A percentile compares a stretch with the other conserved stretches of the same genome.
Evolutionary conservation across 2,888 invertebrate species (phyloP).

Genomic region (Cephus sareptanus): DNA sequence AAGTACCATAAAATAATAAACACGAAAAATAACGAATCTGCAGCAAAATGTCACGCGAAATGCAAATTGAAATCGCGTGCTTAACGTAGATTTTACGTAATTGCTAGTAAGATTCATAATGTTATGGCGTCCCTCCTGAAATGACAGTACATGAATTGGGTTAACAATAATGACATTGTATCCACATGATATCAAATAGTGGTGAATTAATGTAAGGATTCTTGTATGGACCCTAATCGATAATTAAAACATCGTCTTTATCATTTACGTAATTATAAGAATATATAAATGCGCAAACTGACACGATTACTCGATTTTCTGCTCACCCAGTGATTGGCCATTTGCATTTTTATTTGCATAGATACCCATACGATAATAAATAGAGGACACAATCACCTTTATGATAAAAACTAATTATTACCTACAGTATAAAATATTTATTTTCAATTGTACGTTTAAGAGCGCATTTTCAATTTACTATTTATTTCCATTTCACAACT

Average conservation of each 20-base stretch:
- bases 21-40: background rate
- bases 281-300: conserved; percentile 5
- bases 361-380: background rate
- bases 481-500: too few species aligned
- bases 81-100: background rate
- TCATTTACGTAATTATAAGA: conserved; percentile 12
- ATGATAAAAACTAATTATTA: background rate
- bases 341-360: background rate
- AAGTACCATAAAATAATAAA: background rate
- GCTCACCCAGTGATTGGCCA: background rate
- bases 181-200: background rate
- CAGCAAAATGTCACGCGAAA: background rate
- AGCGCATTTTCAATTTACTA: too few species aligned
- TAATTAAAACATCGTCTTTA: background rate
- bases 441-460: too few species aligned
- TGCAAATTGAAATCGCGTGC: background rate
- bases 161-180: background rate
- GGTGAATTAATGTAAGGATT: background rate
- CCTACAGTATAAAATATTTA: too few species aligned
- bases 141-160: background rate
- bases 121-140: background rate
- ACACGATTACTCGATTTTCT: background rate
- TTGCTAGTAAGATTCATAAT: background rate
- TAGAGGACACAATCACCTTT: background rate
- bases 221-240: background rate